Base-by-base conservation (phyloP, 2,113 vertebrate species). In the Leptodactylus fuscus region DNA sequence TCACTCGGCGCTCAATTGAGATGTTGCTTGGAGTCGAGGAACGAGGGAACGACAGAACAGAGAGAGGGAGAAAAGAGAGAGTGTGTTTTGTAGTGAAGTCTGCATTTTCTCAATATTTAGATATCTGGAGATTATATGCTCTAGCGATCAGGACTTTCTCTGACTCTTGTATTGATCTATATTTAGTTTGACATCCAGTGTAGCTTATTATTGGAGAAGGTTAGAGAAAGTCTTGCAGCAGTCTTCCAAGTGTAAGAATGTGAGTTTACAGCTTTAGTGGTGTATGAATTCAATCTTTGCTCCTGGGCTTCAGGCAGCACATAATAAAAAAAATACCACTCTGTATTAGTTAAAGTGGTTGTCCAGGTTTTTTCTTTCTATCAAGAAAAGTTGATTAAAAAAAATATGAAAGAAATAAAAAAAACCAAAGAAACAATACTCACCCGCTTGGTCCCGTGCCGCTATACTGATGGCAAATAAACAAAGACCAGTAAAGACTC, bases 1-100 rank as follows among this genome's bases (percentile, higher is more conserved):
- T 92, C 89, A 91, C 87, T 91, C 88, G 87, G 2, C 79, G 80
- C 87, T 79, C 89, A 92, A 94, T 91, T 89, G 91, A 94, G 91
- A 93, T 93, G 91, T 94, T 92, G 92, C 88, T 91, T 90, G 88
- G 90, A 87, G 89, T 89, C 89, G 85, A 90, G 87, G 87, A 91
- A 87, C 24, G 73, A 88, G 86, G 71, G 24, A 60, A 55, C 2
- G 34, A 60, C 55, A 80, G 53, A 62, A 38, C 22, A 80, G 77
- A 36, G 32, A 1, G 71, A 22, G 41, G 22, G n/a, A n/a, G 44
- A 41, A 38, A 60, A 24, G 34, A 80, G 77, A 80, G 49, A 20
- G n/a, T 18, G 34, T 62, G 36, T 79, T 60, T 58, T 79, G 51
- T 79, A 41, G 51, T 38, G 11, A 55, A 24, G 76, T 62, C 53